Evolutionary conservation across 2,113 vertebrate species (phyloP).

Genomic region (Takifugu bimaculatus): DNA sequence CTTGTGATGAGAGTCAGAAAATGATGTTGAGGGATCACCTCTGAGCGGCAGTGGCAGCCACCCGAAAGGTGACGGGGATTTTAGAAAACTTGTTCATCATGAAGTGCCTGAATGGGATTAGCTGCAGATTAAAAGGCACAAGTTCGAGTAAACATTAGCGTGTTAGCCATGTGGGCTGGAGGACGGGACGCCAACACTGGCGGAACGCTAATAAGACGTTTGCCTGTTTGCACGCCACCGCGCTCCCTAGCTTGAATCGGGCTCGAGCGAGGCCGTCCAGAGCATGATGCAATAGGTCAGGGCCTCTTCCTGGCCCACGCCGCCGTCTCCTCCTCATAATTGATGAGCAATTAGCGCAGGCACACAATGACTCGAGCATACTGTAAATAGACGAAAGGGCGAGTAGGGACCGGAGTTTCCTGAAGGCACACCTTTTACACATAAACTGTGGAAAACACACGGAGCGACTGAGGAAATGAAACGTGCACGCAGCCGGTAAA

Average conservation of each 20-base stretch:
- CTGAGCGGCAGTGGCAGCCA: constrained; percentile 10
- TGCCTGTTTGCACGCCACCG: constrained; percentile 39
- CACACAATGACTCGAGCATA: constrained; percentile 14
- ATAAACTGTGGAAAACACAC: constrained; percentile 3
- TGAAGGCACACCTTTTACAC: not conserved
- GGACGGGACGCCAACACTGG: constrained; percentile 22
- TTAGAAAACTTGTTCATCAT: constrained; percentile 13
- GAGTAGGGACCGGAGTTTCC: constrained; percentile 22
- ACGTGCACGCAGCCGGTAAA: constrained; percentile 2
- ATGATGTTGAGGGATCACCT: constrained; percentile 24
- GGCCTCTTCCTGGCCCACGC: constrained; percentile 37
- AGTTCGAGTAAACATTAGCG: constrained; percentile 26
- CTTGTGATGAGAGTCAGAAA: constrained; percentile 33
- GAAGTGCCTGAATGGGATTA: constrained; percentile 24
- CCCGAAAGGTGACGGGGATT: constrained; percentile 29
- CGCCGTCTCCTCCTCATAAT: constrained; percentile 56
- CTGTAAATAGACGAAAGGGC: constrained; percentile 36
- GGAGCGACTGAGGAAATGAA: constrained; percentile 1
- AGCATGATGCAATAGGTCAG: constrained; percentile 49
- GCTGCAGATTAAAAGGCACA: constrained; percentile 31
- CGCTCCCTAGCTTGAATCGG: constrained; percentile 22
- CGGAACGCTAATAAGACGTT: constrained; percentile 37
- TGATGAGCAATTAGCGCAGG: constrained; percentile 71
- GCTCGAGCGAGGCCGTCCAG: constrained; percentile 24
- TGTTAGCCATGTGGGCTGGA: constrained; percentile 17